These are phyloP conservation scores for Pedicia rivosa DNA, from an alignment of 2,888 invertebrate species.

Conservation along the genomic window DNA sequence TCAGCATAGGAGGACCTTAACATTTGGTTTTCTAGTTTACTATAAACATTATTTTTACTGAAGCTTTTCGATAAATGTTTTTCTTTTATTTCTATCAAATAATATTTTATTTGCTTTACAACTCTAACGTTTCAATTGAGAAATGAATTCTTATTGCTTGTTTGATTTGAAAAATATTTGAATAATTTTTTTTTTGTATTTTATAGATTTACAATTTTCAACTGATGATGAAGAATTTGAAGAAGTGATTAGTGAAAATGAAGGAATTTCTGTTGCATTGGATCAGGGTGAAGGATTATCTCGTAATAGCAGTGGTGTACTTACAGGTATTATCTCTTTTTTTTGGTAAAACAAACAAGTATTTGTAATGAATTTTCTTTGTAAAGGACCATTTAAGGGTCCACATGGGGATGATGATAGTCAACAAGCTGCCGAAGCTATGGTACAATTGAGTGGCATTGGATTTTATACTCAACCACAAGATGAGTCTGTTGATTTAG, in stretches of 20 bases:
- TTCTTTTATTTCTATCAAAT: no score
- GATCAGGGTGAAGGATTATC: constrained; percentile 24
- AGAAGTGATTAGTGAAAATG: constrained; percentile 41
- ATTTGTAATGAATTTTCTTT: not conserved
- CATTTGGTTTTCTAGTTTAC: no score
- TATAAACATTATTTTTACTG: no score
- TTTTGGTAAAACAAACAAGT: not conserved
- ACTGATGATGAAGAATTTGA: constrained; percentile 52
- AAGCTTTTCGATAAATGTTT: no score
- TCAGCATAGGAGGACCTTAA: no score
- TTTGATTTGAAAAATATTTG: no score
- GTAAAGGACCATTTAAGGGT: not conserved
- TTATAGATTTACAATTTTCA: constrained; percentile 50
- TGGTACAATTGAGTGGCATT: constrained; percentile 54
- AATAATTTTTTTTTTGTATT: no score
- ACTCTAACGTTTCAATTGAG: no score
- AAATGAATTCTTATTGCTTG: no score
- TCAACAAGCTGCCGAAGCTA: constrained; percentile 59
- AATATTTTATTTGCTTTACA: no score
- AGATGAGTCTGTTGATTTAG: constrained; percentile 58
- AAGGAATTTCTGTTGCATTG: constrained; percentile 33
- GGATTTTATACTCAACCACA: constrained; percentile 39
- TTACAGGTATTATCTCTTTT: not conserved
- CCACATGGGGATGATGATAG: constrained; percentile 38
- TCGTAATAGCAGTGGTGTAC: constrained; percentile 7